Evolutionary conservation across 2,888 invertebrate species (phyloP), one percentile per base, ranked within the genome.

Genomic region (Hymenopus coronatus): DNA sequence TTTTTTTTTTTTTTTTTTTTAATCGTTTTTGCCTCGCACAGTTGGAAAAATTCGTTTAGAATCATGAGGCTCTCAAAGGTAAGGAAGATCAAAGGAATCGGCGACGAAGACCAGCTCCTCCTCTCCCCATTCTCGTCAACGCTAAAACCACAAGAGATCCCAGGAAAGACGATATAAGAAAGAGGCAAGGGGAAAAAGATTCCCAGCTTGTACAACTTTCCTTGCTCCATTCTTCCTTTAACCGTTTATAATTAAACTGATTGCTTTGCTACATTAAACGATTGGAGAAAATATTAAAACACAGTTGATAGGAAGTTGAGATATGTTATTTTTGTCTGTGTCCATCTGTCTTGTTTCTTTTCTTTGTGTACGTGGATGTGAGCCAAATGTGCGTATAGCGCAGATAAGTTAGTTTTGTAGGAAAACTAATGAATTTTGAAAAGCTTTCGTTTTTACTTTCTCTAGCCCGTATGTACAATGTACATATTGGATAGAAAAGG

Each of bases 31-130:
- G n/a, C 27, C 83, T 28, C 14, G 14, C 28, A 40, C 82, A 82
- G n/a, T 87, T 33, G 30, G 82, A 87, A 40, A 87, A 27, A 87
- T 82, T 87, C 87, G 33, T 82, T 82, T n/a, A 87, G 25, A n/a
- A 70, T 70, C 82, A n/a, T 40, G 20, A 81, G 30, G 25, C 15
- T 25, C 25, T 54, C 87, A 82, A 33, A 87, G 82, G 87, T 82
- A 70, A 82, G 33, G 82, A 33, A 87, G 82, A 87, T 86, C 82
- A 82, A 82, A 87, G 82, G 86, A 70, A 40, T 86, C 70, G 70
- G 70, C 70, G 20, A 14, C 33, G 85, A 27, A 85, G 54, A 40
- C 54, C 54, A 70, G 20, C 54, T 70, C 54, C 54, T 70, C 54
- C 25, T 70, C 54, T 70, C 54, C 20, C 25, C 54, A 70, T 70